Evolutionary conservation across 1,140 invertebrate species (phyloP).

Genomic region (Lethrus apterus): DNA sequence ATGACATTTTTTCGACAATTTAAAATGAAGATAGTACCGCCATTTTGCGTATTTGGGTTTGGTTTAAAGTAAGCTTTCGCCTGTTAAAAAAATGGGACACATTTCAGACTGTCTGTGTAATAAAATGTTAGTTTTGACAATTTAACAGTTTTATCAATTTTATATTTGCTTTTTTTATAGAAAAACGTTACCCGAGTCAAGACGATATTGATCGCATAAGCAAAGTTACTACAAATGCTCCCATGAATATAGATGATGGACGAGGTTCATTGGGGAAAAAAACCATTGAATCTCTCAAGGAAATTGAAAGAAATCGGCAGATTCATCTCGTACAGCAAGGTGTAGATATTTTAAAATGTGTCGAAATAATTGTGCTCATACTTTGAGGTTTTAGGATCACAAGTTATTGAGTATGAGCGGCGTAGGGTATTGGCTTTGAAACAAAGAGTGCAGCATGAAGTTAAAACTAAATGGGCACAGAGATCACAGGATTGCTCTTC

Average conservation of each 20-base stretch:
- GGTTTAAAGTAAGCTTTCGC: too few species aligned
- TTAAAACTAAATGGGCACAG: conserved; percentile 77
- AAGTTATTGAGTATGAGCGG: conserved; percentile 85
- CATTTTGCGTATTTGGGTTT: too few species aligned
- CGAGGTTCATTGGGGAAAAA: conserved; percentile 61
- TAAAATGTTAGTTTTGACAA: too few species aligned
- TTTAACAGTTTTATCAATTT: too few species aligned
- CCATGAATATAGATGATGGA: conserved; percentile 45
- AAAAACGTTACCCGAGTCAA: conserved; percentile 53
- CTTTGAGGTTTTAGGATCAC: conserved; percentile 54
- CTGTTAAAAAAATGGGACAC: too few species aligned
- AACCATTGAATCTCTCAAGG: conserved; percentile 80
- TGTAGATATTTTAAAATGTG: conserved; percentile 37
- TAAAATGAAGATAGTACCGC: too few species aligned
- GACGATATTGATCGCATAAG: conserved; percentile 83
- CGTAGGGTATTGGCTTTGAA: conserved; percentile 80
- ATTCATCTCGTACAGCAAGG: conserved; percentile 85
- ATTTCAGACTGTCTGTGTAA: too few species aligned
- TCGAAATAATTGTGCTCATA: conserved; percentile 12
- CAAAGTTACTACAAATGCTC: conserved; percentile 73
- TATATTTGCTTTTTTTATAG: not conserved
- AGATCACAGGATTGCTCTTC: conserved; percentile 60
- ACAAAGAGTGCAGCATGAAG: conserved; percentile 79
- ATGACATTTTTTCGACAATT: too few species aligned
- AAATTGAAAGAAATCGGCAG: conserved; percentile 82